phyloP scores from a whole-genome alignment of 64 coral and sea anemone species.

The Hydrozoanthus tunicans region DNA sequence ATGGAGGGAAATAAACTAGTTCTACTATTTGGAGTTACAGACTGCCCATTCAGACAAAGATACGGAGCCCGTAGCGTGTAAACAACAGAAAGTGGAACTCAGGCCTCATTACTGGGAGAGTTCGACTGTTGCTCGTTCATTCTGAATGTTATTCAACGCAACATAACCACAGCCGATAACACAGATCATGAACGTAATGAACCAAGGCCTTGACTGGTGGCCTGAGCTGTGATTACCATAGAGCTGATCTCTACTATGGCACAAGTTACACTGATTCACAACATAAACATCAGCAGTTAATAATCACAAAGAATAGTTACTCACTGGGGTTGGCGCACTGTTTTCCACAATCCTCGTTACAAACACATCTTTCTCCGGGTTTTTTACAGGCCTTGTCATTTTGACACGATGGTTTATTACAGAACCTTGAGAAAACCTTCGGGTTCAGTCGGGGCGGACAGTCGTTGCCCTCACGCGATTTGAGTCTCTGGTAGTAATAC shows the following conservation, averaged over 20 bases:
- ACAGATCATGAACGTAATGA: not conserved
- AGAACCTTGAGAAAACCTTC: conserved; percentile 47
- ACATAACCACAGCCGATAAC: not conserved
- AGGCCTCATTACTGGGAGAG: not conserved
- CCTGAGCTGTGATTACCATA: not conserved
- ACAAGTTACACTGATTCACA: not conserved
- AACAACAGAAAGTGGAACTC: not conserved
- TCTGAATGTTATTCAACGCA: not conserved
- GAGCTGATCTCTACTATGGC: conserved; percentile 10
- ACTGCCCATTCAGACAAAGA: not conserved
- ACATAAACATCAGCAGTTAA: not conserved
- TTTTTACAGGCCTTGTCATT: conserved; percentile 70
- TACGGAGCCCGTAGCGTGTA: not conserved
- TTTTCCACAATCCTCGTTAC: conserved; percentile 78
- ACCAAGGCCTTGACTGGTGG: not conserved
- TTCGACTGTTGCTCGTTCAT: not conserved
- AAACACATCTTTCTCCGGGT: conserved; percentile 67
- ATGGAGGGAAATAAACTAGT: not conserved
- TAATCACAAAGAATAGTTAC: conserved; percentile 1
- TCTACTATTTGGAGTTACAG: not conserved
- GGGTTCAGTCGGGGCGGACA: conserved; percentile 57
- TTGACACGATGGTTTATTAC: conserved; percentile 50
- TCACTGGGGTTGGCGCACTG: conserved; percentile 68
- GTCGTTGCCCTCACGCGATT: conserved; percentile 63
- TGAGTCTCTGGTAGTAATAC: conserved; percentile 67